phyloP scores from a whole-genome alignment of 2,888 invertebrate genomes.

The Thysanoteuthis rhombus region DNA sequence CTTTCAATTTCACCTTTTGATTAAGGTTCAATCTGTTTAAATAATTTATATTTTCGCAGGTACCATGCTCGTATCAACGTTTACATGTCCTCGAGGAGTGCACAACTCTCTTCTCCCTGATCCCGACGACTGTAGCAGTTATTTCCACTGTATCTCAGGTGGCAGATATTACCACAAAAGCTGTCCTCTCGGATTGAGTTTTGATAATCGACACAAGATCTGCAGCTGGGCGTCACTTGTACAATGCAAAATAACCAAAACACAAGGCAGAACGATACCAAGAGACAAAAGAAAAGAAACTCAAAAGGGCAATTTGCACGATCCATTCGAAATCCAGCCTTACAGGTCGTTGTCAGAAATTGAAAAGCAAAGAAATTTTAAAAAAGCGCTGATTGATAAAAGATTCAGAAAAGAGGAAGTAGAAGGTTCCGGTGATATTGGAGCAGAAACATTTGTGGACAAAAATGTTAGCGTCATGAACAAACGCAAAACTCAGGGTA shows the following conservation, averaged over 20 bases:
- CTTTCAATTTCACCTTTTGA: too few relatives aligned
- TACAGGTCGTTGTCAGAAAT: background rate
- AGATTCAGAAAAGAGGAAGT: background rate
- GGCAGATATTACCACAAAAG: constrained; percentile 38
- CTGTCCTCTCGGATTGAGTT: constrained; percentile 38
- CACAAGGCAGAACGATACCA: too few relatives aligned
- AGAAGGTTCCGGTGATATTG: constrained; percentile 20
- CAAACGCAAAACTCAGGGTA: too few relatives aligned
- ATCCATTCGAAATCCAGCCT: background rate
- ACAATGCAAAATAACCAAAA: background rate
- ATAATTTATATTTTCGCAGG: background rate
- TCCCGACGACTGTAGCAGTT: constrained; percentile 39
- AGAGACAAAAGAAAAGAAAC: too few relatives aligned
- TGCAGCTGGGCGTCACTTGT: constrained; percentile 34
- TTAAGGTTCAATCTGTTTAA: background rate
- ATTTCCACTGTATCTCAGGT: constrained; percentile 40
- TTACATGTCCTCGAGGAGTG: constrained; percentile 35
- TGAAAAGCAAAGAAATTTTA: background rate
- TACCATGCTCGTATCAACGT: constrained; percentile 23
- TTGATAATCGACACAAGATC: constrained; percentile 36
- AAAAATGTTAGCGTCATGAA: too few relatives aligned
- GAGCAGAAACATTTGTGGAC: background rate
- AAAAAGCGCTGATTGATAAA: background rate
- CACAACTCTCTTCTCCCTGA: constrained; percentile 36
- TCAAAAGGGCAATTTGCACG: background rate